Evolutionary conservation across 2,888 invertebrate genomes (phyloP).

Genomic region (Rhyacophila evoluta): DNA sequence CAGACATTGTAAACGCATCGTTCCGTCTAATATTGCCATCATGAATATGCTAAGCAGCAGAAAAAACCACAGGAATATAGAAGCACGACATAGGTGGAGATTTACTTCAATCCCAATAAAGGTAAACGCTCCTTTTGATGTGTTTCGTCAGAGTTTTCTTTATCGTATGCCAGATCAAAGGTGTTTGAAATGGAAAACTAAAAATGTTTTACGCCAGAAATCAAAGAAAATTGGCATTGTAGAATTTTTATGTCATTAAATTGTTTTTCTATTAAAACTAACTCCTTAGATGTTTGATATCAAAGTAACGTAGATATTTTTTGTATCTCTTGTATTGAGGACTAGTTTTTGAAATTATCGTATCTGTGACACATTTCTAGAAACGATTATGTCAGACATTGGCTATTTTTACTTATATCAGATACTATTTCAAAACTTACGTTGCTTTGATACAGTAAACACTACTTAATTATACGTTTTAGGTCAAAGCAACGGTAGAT

Average conservation of each 20-base stretch:
- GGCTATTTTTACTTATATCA: no score
- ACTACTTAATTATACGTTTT: no score
- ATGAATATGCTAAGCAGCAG: constrained; percentile 48
- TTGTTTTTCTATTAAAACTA: background rate
- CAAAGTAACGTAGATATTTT: background rate
- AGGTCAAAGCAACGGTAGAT: no score
- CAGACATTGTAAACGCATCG: background rate
- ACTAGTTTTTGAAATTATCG: no score
- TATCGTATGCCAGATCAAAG: background rate
- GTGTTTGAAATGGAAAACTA: background rate
- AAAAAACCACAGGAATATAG: constrained; percentile 39
- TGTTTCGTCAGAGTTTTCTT: background rate
- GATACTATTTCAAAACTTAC: no score
- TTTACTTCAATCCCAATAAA: background rate
- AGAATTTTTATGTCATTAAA: background rate
- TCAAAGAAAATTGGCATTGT: background rate
- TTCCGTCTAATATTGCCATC: constrained; percentile 7
- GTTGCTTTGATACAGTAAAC: no score
- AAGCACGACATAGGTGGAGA: background rate
- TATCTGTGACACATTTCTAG: no score
- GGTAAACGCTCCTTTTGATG: constrained; percentile 19
- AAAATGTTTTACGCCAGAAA: background rate
- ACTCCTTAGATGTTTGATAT: background rate
- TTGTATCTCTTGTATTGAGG: background rate
- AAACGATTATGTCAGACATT: no score